Conservation (phyloP, 2,888 invertebrate species). For the Pachymerium ferrugineum region DNA sequence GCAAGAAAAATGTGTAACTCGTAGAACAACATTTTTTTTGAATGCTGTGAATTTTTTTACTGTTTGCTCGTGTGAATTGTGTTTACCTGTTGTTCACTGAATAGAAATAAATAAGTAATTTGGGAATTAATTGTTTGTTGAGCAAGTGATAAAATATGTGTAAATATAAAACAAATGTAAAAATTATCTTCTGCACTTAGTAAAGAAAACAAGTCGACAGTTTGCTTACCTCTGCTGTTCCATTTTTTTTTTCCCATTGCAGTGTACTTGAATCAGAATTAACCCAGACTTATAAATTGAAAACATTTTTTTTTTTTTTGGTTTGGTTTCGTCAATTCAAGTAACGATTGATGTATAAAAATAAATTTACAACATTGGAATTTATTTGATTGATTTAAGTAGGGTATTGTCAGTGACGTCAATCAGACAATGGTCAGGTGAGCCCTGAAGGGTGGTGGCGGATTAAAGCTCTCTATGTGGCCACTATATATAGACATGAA, state of each 20-base stretch:
- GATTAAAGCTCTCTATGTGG: neutral
- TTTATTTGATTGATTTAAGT: too few species aligned
- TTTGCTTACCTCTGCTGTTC: conserved; percentile 12
- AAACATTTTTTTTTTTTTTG: neutral
- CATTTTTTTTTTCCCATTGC: neutral
- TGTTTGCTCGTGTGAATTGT: conserved; percentile 24
- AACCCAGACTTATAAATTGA: too few species aligned
- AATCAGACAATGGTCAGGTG: conserved; percentile 14
- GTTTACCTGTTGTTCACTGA: conserved; percentile 25
- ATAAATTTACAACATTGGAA: neutral
- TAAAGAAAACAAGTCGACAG: conserved; percentile 19
- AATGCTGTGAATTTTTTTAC: conserved; percentile 27
- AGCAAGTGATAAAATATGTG: conserved; percentile 24
- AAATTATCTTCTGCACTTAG: conserved; percentile 22
- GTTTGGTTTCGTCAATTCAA: neutral
- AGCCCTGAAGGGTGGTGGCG: neutral
- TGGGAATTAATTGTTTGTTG: conserved; percentile 19
- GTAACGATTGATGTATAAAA: too few species aligned
- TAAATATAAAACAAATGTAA: conserved; percentile 3
- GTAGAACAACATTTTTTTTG: too few species aligned
- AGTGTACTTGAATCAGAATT: too few species aligned
- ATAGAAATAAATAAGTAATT: conserved; percentile 19
- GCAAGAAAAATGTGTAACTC: too few species aligned
- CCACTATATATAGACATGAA: conserved; percentile 1
- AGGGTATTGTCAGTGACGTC: neutral